Percentiles rank a stretch among this genome's conserved stretches.
These are phyloP conservation scores for Podiceps cristatus DNA, from an alignment of 2,113 vertebrate genomes.

Conservation along the genomic window DNA sequence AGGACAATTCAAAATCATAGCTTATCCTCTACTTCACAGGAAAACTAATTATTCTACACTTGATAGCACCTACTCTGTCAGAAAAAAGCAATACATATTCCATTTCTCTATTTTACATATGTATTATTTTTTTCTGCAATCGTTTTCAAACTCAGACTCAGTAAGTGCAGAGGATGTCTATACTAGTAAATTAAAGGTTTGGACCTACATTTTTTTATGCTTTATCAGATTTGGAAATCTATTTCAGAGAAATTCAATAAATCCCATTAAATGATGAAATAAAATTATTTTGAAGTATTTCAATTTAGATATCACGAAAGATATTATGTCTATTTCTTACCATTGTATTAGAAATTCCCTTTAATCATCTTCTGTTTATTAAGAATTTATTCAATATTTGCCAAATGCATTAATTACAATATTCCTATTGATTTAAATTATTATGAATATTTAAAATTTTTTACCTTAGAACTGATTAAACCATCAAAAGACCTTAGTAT, in stretches of 20 bases:
- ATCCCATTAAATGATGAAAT: not conserved
- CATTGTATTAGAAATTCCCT: not conserved
- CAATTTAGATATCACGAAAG: not conserved
- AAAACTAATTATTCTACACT: not conserved
- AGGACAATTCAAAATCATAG: not conserved
- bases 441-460: not conserved
- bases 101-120: not conserved
- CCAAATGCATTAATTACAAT: not conserved
- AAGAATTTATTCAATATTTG: not conserved
- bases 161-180: not conserved
- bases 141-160: not conserved
- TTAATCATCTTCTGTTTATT: not conserved
- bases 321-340: not conserved
- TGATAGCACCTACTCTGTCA: not conserved
- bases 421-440: not conserved
- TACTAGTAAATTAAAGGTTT: not conserved
- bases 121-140: not conserved
- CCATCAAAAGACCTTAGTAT: not conserved
- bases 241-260: not conserved
- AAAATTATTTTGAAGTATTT: not conserved
- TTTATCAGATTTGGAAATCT: not conserved
- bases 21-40: not conserved
- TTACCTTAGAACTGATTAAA: not conserved
- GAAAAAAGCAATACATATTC: not conserved
- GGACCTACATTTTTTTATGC: not conserved